These are phyloP conservation scores for Medauroidea extradentata DNA, from an alignment of 1,140 invertebrate genomes.

Conservation along the genomic window DNA sequence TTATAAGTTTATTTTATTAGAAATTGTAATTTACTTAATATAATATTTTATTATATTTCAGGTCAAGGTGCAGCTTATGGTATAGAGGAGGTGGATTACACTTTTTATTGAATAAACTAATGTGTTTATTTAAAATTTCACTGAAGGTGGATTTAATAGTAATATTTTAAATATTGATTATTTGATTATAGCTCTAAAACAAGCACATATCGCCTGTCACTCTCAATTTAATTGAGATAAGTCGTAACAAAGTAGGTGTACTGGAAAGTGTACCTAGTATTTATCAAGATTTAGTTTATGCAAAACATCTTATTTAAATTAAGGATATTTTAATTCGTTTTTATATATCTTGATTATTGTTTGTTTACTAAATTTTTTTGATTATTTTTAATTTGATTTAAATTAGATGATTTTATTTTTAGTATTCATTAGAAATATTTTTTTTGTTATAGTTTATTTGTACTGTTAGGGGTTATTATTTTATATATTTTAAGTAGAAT, in stretches of 20 bases:
- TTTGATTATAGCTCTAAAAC: constrained; percentile 46
- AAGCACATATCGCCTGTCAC: constrained; percentile 65
- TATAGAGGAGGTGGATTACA: constrained; percentile 50
- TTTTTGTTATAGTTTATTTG: constrained; percentile 46
- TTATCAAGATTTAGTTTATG: constrained; percentile 49
- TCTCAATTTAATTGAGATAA: constrained; percentile 58
- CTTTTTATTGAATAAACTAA: constrained; percentile 36
- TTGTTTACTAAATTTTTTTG: constrained; percentile 41
- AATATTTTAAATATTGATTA: constrained; percentile 38
- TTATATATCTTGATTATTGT: constrained; percentile 33
- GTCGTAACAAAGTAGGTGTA: constrained; percentile 69
- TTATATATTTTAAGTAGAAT: constrained; percentile 48
- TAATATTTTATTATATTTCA: constrained; percentile 48
- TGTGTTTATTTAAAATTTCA: constrained; percentile 36
- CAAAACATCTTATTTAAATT: constrained; percentile 51
- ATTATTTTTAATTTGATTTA: constrained; percentile 35
- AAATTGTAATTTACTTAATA: constrained; percentile 47
- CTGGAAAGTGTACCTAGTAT: constrained; percentile 60
- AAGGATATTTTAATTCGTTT: constrained; percentile 47
- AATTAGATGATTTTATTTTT: constrained; percentile 36
- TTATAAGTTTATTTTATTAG: constrained; percentile 51
- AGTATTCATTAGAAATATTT: constrained; percentile 44
- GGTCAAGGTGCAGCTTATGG: constrained; percentile 55
- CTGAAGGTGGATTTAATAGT: constrained; percentile 52
- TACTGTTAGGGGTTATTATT: constrained; percentile 42